These are phyloP conservation scores for Aulostomus chinensis DNA, from an alignment of 2,797 vertebrate species.

Conservation along the genomic window DNA sequence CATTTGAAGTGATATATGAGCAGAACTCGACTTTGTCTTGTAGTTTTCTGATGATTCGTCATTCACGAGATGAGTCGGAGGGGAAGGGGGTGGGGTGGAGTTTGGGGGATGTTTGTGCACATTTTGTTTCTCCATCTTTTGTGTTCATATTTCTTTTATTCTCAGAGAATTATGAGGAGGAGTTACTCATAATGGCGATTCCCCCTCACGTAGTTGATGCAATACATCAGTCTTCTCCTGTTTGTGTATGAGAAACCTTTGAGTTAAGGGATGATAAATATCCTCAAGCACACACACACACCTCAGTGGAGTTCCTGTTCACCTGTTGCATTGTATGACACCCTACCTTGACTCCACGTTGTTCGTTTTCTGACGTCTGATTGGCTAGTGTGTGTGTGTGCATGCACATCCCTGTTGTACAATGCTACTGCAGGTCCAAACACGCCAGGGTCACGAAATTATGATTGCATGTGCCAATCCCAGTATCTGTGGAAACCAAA, in stretches of 20 bases:
- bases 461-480: slow-evolving; percentile 87
- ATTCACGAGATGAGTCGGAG: too few species aligned
- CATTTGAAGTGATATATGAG: too few species aligned
- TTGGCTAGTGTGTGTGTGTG: slow-evolving; percentile 38
- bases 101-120: too few species aligned
- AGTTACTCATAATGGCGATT: too few species aligned
- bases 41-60: slow-evolving; percentile 12
- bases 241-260: too few species aligned
- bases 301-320: slow-evolving; percentile 57
- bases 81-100: too few species aligned
- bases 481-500: slow-evolving; percentile 99
- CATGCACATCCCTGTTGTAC: slow-evolving; percentile 77
- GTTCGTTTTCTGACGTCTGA: slow-evolving; percentile 28
- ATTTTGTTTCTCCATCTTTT: background rate
- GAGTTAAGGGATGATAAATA: slow-evolving; percentile 40
- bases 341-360: slow-evolving; percentile 46
- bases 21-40: background rate
- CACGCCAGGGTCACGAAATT: slow-evolving; percentile 84
- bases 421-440: slow-evolving; percentile 91
- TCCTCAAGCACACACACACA: slow-evolving; percentile 12
- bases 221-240: too few species aligned
- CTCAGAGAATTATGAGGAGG: background rate
- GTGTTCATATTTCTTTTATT: too few species aligned
- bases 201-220: too few species aligned
- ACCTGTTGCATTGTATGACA: slow-evolving; percentile 60